These are phyloP conservation scores for Ichneumon xanthorius DNA, from an alignment of 2,888 invertebrate genomes.

Conservation along the genomic window DNA sequence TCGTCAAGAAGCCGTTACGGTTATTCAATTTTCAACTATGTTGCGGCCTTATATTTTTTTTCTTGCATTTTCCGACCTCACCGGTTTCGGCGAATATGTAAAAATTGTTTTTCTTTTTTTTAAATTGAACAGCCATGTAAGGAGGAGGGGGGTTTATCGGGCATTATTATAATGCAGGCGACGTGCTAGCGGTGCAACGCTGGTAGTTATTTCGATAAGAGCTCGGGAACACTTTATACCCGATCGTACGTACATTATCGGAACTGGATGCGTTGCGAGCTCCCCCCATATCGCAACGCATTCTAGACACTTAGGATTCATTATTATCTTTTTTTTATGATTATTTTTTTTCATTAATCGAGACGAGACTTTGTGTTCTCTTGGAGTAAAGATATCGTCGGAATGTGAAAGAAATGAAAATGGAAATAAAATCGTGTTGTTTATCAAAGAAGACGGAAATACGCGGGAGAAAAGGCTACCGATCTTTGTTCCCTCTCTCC, in stretches of 20 bases:
- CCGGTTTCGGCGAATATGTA: too few species aligned
- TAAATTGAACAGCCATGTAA: not conserved
- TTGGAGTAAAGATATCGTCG: conserved; percentile 33
- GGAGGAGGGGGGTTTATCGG: not conserved
- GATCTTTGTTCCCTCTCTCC: conserved; percentile 50
- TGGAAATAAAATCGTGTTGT: not conserved
- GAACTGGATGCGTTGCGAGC: conserved; percentile 20
- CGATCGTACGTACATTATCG: conserved; percentile 18
- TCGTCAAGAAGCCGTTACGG: conserved; percentile 15
- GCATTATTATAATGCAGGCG: conserved; percentile 13
- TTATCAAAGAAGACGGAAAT: conserved; percentile 46
- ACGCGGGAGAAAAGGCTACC: conserved; percentile 10
- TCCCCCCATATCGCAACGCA: conserved; percentile 5
- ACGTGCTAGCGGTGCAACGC: not conserved
- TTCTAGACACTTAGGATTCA: conserved; percentile 17
- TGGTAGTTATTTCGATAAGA: conserved; percentile 16
- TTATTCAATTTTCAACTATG: conserved; percentile 21
- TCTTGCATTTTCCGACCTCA: not conserved
- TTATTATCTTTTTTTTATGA: too few species aligned
- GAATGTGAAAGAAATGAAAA: conserved; percentile 7
- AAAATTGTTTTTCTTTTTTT: not conserved
- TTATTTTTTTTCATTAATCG: not conserved
- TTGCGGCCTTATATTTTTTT: not conserved
- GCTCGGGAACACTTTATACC: conserved; percentile 6
- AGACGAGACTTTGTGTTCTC: conserved; percentile 22